These are phyloP conservation scores for Nestor notabilis DNA, from an alignment of 2,113 vertebrate genomes.

Conservation along the genomic window DNA sequence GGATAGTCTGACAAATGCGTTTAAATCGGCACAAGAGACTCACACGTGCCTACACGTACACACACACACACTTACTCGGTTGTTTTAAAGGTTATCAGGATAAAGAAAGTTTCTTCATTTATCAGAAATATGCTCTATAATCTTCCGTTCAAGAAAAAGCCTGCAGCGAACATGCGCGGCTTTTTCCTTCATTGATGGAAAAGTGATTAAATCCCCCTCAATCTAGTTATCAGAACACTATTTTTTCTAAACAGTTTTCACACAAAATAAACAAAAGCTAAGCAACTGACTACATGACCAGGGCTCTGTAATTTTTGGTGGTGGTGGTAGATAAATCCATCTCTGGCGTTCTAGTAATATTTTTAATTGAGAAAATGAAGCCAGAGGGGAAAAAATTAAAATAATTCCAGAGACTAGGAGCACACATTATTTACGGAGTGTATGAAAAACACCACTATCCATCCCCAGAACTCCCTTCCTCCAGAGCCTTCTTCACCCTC, in stretches of 20 bases:
- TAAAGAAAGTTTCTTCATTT: constrained; percentile 36
- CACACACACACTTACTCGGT: not conserved
- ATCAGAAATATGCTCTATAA: not conserved
- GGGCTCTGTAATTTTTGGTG: not conserved
- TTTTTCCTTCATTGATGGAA: not conserved
- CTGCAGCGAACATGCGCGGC: not conserved
- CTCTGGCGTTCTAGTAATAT: not conserved
- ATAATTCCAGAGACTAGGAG: not conserved
- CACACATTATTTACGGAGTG: not conserved
- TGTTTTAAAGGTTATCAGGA: not conserved
- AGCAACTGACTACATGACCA: not conserved
- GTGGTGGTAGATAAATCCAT: not conserved
- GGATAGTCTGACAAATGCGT: not conserved
- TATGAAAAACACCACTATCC: not conserved
- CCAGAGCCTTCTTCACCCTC: not conserved
- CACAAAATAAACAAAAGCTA: not conserved
- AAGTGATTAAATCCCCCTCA: constrained; percentile 10
- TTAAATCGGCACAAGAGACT: not conserved
- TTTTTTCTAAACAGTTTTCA: not conserved
- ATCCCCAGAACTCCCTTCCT: not conserved
- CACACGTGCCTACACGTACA: not conserved
- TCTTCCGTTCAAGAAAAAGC: not conserved
- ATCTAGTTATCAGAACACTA: not conserved
- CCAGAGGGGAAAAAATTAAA: not conserved
- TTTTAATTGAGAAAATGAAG: not conserved